Evolutionary conservation across 1,140 invertebrate genomes (phyloP).

Genomic region (Euwallacea fornicatus): DNA sequence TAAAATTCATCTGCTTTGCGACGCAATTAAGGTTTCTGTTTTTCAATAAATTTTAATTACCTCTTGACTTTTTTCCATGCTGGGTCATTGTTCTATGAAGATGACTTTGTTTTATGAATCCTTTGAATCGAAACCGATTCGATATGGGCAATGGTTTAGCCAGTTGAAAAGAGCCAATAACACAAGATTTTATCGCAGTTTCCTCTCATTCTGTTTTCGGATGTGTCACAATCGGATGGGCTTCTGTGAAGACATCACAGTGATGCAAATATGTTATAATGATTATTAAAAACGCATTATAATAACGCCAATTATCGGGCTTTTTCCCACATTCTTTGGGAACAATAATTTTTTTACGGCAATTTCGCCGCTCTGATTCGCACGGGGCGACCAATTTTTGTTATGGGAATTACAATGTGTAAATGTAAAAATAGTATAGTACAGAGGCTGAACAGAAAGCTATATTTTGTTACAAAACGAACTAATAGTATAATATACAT

Average conservation of each 20-base stretch:
- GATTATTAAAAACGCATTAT: conserved; percentile 2
- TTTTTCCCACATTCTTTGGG: background rate
- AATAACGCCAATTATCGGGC: background rate
- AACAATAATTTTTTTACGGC: conserved; percentile 4
- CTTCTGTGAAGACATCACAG: background rate
- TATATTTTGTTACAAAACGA: conserved; percentile 3
- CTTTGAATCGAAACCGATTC: conserved; percentile 4
- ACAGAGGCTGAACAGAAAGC: background rate
- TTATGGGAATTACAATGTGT: background rate
- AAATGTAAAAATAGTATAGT: background rate
- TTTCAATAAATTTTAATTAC: background rate
- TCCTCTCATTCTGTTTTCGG: conserved; percentile 6
- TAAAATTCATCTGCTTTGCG: background rate
- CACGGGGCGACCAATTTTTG: conserved; percentile 17
- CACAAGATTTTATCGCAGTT: conserved; percentile 2
- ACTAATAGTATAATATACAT: background rate
- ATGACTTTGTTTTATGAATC: conserved; percentile 8
- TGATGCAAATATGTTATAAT: background rate
- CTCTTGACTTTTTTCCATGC: background rate
- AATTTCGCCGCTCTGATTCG: conserved; percentile 26
- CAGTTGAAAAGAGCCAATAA: background rate
- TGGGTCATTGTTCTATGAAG: conserved; percentile 13
- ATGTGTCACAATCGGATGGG: too few relatives aligned
- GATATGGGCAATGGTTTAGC: background rate
- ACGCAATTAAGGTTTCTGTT: conserved; percentile 3